These are phyloP conservation scores for Aptenodytes forsteri DNA, from an alignment of 2,113 vertebrate genomes.

Conservation along the genomic window DNA sequence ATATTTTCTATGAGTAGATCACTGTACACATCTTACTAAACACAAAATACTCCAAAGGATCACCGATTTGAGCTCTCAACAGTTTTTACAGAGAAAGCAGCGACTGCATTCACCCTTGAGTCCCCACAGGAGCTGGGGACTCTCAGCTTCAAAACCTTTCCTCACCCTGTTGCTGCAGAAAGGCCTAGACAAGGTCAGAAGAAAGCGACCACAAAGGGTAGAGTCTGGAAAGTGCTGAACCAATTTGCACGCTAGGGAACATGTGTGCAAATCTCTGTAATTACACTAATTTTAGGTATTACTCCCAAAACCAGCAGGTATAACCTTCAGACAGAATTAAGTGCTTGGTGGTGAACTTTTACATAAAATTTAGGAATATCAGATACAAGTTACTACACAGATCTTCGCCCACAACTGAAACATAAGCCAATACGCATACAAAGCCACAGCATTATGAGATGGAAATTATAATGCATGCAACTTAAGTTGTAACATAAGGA, in stretches of 20 bases:
- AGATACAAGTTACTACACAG: neutral
- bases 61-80: neutral
- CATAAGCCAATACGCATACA: rapidly evolving
- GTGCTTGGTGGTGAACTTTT: neutral
- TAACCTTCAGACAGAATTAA: neutral
- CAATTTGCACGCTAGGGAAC: neutral
- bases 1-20: rapidly evolving
- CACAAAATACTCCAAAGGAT: neutral
- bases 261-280: neutral
- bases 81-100: neutral
- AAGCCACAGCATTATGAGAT: neutral
- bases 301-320: neutral
- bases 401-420: neutral
- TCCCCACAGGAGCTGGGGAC: neutral
- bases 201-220: neutral
- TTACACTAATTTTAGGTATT: neutral
- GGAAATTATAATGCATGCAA: neutral
- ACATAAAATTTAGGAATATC: neutral
- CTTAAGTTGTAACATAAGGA: rapidly evolving
- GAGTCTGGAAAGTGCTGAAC: rapidly evolving
- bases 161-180: neutral
- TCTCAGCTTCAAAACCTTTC: neutral
- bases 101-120: rapidly evolving
- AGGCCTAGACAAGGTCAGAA: neutral
- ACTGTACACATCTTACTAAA: neutral